Percentiles rank a stretch among this genome's conserved stretches.
phyloP scores from a whole-genome alignment of 2,797 vertebrate species.

The Holocentrus rufus region DNA sequence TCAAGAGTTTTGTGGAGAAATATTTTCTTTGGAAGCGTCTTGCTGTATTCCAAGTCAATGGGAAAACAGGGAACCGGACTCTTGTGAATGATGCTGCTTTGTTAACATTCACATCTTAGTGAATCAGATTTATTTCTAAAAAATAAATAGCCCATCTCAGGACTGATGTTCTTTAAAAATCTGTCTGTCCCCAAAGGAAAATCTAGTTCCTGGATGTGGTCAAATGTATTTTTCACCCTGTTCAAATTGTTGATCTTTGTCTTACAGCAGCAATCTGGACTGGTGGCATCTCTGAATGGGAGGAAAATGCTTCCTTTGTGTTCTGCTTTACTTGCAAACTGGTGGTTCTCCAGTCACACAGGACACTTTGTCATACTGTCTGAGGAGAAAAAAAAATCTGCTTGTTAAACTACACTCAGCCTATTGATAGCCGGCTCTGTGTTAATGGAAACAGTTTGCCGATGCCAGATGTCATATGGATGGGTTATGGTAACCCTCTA shows the following conservation, averaged over 20 bases:
- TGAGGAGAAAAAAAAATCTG: conserved; percentile 33
- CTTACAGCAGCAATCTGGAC: not conserved
- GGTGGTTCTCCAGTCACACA: conserved; percentile 24
- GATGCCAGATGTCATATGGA: conserved; percentile 71
- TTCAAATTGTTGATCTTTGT: not conserved
- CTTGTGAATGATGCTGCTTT: not conserved
- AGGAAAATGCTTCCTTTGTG: not conserved
- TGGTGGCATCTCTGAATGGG: not conserved
- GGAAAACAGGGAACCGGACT: not conserved
- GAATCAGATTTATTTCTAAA: not conserved
- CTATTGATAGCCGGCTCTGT: conserved; percentile 48
- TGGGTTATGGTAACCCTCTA: conserved; percentile 72
- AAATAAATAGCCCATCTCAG: too few species aligned
- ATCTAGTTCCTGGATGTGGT: too few species aligned
- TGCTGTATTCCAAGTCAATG: not conserved
- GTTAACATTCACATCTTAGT: not conserved
- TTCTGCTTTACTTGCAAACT: conserved; percentile 18
- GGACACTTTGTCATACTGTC: conserved; percentile 34
- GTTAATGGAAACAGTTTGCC: conserved; percentile 66
- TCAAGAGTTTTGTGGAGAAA: too few species aligned
- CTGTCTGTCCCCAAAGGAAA: too few species aligned
- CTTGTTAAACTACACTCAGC: conserved; percentile 45
- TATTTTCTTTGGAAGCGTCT: too few species aligned
- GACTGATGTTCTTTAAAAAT: too few species aligned
- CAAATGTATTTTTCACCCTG: too few species aligned